Base-by-base conservation (phyloP, 2,888 invertebrate genomes). In the Brachyptera putata region DNA sequence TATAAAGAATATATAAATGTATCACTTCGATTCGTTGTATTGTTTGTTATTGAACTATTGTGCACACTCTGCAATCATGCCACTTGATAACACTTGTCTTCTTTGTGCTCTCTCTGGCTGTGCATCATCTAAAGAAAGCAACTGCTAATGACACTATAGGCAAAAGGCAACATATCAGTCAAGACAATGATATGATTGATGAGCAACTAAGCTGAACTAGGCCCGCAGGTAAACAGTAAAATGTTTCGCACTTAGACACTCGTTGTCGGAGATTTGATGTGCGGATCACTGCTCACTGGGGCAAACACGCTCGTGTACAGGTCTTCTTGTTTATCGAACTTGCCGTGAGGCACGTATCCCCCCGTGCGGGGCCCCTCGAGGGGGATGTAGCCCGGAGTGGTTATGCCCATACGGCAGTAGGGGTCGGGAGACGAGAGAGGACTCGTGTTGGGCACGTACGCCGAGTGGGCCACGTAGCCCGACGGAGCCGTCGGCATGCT, bases 311-410 rank as follows among this genome's bases (percentile, higher is more conserved):
- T 57, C 43, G 50, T 49, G 24, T 60, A 62, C 5, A n/a, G n/a
- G n/a, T n/a, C n/a, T 34, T 56, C 61, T 13, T 36, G 55, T 37
- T 63, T 67, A 55, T 72, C 71, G 61, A 72, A 71, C 57, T 70
- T 69, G 65, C 69, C 69, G 65, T 72, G 73, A 7, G 72, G 70
- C 22, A 73, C 69, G 62, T 73, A 73, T 11, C 71, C 70, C 13
- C 21, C 55, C 56, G 9, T 43, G 30, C 11, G 36, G 22, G 37
- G 37, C 21, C 69, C 68, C 18, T 50, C 39, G 16, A 73, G 64
- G 25, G 70, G 68, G 22, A 72, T 71, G 48, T 73, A 72, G 18
- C 71, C 72, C n/a, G 65, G 60, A 5, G 50, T 62, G 7, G 63
- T 63, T 59, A 64, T 64, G 24, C 50, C 34, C 34, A 34, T 16